phyloP scores from a whole-genome alignment of 2,888 invertebrate genomes.

The Habroteleia sp. region DNA sequence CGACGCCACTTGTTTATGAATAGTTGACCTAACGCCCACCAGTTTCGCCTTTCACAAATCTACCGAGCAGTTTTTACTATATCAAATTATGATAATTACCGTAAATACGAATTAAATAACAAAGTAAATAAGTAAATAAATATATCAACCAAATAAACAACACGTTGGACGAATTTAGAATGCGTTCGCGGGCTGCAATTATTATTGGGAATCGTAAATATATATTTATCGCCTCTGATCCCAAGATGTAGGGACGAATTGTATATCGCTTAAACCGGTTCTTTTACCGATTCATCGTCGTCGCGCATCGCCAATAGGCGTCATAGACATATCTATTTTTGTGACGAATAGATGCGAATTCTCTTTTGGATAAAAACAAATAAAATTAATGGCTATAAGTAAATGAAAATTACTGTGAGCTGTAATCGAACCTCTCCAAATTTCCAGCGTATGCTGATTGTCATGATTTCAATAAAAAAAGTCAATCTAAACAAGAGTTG shows the following conservation, averaged over 20 bases:
- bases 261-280: slow-evolving; percentile 52
- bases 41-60: slow-evolving; percentile 46
- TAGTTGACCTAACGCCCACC: slow-evolving; percentile 43
- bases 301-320: slow-evolving; percentile 38
- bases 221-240: slow-evolving; percentile 46
- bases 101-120: slow-evolving; percentile 5
- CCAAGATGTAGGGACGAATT: slow-evolving; percentile 27
- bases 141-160: too few species aligned
- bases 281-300: slow-evolving; percentile 45
- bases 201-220: slow-evolving; percentile 54
- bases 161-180: slow-evolving; percentile 28
- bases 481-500: too few species aligned
- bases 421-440: slow-evolving; percentile 26
- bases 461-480: slow-evolving; percentile 3
- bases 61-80: slow-evolving; percentile 42
- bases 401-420: slow-evolving; percentile 15
- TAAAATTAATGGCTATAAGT: slow-evolving; percentile 49
- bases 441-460: too few species aligned
- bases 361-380: slow-evolving; percentile 40
- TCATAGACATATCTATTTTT: slow-evolving; percentile 61
- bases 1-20: slow-evolving; percentile 25
- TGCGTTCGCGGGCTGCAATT: slow-evolving; percentile 41
- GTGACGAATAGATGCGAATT: slow-evolving; percentile 49
- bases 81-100: slow-evolving; percentile 20
- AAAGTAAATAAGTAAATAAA: slow-evolving; percentile 9